Conservation (phyloP, 2,113 vertebrate species). For the Dicerorhinus sumatrensis region DNA sequence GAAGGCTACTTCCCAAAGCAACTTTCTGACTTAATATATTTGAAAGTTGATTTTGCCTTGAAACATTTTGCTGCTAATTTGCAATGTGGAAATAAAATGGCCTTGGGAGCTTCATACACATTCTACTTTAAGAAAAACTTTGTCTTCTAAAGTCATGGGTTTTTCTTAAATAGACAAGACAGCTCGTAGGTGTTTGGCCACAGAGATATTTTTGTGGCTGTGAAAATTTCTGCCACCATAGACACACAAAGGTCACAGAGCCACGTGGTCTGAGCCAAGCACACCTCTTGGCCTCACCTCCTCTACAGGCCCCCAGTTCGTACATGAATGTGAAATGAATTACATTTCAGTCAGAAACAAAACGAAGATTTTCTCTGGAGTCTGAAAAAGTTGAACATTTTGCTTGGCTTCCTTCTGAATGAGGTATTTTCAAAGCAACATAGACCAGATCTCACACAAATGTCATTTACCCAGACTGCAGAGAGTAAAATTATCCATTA, state of each 20-base stretch:
- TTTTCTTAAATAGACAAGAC: neutral
- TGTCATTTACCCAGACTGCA: slow-evolving; percentile 28
- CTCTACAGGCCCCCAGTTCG: neutral
- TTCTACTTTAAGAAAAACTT: slow-evolving; percentile 38
- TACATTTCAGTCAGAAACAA: neutral
- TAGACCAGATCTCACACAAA: slow-evolving; percentile 57
- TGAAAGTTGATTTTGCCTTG: neutral
- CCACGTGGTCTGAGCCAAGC: neutral
- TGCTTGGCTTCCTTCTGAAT: slow-evolving; percentile 9
- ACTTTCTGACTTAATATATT: slow-evolving; percentile 1
- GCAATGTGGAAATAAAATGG: neutral
- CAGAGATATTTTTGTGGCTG: neutral
- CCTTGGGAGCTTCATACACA: neutral
- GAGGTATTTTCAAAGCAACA: slow-evolving; percentile 62
- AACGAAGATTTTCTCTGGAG: neutral
- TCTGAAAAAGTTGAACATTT: slow-evolving; percentile 45
- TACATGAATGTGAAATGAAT: neutral
- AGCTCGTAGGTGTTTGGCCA: neutral
- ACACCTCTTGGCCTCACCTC: neutral
- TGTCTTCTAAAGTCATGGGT: neutral
- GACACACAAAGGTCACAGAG: neutral
- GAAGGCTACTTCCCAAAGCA: neutral
- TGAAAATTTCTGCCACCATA: slow-evolving; percentile 49
- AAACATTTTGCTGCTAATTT: neutral
- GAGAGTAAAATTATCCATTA: slow-evolving; percentile 65